Evolutionary conservation across 2,113 vertebrate genomes (phyloP), one percentile per base, ranked within the genome.

Genomic region (Tringa solitaria): DNA sequence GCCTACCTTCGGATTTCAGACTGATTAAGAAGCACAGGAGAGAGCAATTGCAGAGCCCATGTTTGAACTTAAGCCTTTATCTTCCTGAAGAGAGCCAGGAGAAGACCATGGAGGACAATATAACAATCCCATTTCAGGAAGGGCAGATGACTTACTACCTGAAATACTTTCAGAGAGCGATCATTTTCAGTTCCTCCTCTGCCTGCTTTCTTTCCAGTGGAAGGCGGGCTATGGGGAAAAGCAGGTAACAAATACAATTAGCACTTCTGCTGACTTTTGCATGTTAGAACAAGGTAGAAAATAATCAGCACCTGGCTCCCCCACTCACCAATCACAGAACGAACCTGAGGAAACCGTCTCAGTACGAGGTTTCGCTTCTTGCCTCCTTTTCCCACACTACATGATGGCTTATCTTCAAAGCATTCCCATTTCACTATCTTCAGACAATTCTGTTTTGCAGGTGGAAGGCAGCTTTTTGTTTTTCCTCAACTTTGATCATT

Each of bases 321-420:
- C 74, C 45, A 64, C 93, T 89, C 94, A 76, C 94, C 94, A 95
- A 85, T 96, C 91, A 73, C 39, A 63, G 57, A 91, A 32, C 69
- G 27, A 81, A 95, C 48, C 81, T 79, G 91, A 93, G 87, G 93
- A 96, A 94, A 91, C 89, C 72, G 84, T 87, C 89, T 96, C 94
- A 87, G 75, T 87, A 95, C 81, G 91, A 91, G 77, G 89, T 82
- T 96, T 94, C 33, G 6, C 84, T 89, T 94, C 87, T 97, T 94
- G 82, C 84, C 89, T 87, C 77, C 67, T 96, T 97, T 97, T 97
- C 95, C 93, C 94, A 97, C 93, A 96, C 30, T 73, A 12, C n/a
- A 3, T 68, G 93, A 96, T 96, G 81, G 95, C 95, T 97, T 97
- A 95, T 97, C 96, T 97, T 97, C 95, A 97, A 97, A 97, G 95